phyloP scores from a whole-genome alignment of 2,113 vertebrate genomes.

The Nannobrachium achirus region DNA sequence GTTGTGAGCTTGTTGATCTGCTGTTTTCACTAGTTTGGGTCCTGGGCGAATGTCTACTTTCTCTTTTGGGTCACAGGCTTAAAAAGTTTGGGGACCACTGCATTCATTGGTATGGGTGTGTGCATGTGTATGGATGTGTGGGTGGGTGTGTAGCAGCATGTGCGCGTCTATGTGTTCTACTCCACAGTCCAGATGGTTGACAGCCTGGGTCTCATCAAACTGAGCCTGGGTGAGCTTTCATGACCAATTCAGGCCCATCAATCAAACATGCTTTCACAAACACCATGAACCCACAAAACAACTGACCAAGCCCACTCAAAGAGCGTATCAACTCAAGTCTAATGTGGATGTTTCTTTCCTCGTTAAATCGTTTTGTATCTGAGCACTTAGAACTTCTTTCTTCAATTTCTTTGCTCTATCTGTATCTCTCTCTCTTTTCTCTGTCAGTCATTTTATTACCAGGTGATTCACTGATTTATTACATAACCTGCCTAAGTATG shows the following conservation, averaged over 20 bases:
- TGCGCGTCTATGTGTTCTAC: constrained; percentile 17
- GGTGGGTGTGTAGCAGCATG: neutral
- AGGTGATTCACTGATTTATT: constrained; percentile 60
- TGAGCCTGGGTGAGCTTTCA: neutral
- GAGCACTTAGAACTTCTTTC: too few relatives aligned
- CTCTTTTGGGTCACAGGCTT: too few relatives aligned
- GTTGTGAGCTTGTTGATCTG: too few relatives aligned
- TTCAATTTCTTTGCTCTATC: neutral
- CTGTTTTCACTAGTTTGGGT: too few relatives aligned
- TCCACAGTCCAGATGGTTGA: constrained; percentile 39
- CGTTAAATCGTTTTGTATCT: neutral
- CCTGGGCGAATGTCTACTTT: too few relatives aligned
- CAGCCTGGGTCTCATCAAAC: constrained; percentile 16
- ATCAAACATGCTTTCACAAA: neutral
- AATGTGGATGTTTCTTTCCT: constrained; percentile 4
- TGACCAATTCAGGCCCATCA: neutral
- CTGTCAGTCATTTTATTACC: constrained; percentile 46
- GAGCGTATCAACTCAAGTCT: neutral
- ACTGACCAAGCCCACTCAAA: neutral
- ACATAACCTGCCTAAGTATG: constrained; percentile 43
- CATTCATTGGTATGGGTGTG: too few relatives aligned
- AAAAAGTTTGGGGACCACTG: too few relatives aligned
- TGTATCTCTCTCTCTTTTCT: neutral
- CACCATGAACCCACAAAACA: constrained; percentile 7
- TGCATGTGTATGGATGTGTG: neutral